Percentiles rank a stretch among this genome's conserved stretches.
phyloP scores from a whole-genome alignment of 2,113 vertebrate species.

The Prochilodus magdalenae region DNA sequence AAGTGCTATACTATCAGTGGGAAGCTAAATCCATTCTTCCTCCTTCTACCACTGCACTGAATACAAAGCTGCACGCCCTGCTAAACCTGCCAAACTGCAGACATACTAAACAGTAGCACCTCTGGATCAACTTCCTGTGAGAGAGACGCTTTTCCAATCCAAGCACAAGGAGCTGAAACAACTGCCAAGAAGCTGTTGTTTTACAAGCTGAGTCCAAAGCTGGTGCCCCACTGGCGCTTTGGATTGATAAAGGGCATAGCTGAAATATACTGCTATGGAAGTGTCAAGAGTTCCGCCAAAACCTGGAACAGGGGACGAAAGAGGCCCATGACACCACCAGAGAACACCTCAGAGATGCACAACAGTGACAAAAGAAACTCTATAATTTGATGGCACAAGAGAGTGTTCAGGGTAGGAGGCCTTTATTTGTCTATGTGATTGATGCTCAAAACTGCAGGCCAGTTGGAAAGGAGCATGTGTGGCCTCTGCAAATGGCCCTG shows the following conservation, averaged over 20 bases:
- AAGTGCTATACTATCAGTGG: no score
- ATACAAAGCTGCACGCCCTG: neutral
- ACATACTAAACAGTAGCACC: neutral
- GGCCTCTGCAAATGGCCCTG: no score
- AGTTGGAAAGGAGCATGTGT: no score
- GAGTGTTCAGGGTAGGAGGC: no score
- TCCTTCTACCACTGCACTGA: neutral
- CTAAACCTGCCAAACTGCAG: slow-evolving; percentile 3
- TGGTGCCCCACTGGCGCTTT: slow-evolving; percentile 5
- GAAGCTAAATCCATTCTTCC: no score
- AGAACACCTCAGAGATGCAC: no score
- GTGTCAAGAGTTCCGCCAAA: neutral
- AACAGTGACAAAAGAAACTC: no score
- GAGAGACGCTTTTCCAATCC: no score
- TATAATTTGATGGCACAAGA: no score
- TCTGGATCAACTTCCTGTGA: neutral
- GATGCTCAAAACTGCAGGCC: no score
- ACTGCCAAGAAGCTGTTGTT: slow-evolving; percentile 5
- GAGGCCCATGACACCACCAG: neutral
- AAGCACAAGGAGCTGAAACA: slow-evolving; percentile 36
- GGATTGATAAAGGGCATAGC: slow-evolving; percentile 33
- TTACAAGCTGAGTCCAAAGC: no score
- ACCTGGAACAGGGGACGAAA: neutral
- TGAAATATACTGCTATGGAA: neutral
- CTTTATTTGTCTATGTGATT: no score